These are phyloP conservation scores for Nymphalis polychloros DNA, from an alignment of 2,888 invertebrate genomes.

Conservation along the genomic window DNA sequence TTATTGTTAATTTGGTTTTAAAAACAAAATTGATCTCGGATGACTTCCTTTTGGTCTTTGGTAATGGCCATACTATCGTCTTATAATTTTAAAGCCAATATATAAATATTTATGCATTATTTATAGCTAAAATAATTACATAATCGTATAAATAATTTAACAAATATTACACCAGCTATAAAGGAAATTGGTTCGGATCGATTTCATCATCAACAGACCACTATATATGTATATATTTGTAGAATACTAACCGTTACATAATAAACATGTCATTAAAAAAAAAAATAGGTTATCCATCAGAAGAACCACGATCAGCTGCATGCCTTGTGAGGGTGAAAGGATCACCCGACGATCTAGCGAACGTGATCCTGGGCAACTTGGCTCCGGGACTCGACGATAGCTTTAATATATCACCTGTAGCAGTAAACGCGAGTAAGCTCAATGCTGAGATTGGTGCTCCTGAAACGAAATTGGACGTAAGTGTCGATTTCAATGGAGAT, in stretches of 20 bases:
- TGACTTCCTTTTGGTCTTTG: too few species aligned
- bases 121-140: too few species aligned
- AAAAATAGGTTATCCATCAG: slow-evolving; percentile 57
- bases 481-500: background rate
- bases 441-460: slow-evolving; percentile 64
- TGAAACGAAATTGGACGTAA: slow-evolving; percentile 64
- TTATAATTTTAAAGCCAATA: too few species aligned
- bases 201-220: too few species aligned
- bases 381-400: slow-evolving; percentile 65
- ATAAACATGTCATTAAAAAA: background rate
- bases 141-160: too few species aligned
- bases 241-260: background rate
- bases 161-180: too few species aligned
- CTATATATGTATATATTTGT: too few species aligned
- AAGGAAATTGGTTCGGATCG: too few species aligned
- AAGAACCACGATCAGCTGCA: slow-evolving; percentile 57
- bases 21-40: too few species aligned
- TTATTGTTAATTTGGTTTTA: too few species aligned
- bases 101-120: too few species aligned
- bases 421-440: slow-evolving; percentile 58
- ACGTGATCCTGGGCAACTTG: slow-evolving; percentile 62
- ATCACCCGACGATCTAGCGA: slow-evolving; percentile 51
- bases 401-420: slow-evolving; percentile 70
- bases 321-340: slow-evolving; percentile 62
- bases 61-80: too few species aligned